A percentile compares a stretch with the other conserved stretches of the same genome.
These are phyloP conservation scores for Anneissia japonica DNA, from an alignment of 35 echinoderm and acorn worm genomes.

Conservation along the genomic window DNA sequence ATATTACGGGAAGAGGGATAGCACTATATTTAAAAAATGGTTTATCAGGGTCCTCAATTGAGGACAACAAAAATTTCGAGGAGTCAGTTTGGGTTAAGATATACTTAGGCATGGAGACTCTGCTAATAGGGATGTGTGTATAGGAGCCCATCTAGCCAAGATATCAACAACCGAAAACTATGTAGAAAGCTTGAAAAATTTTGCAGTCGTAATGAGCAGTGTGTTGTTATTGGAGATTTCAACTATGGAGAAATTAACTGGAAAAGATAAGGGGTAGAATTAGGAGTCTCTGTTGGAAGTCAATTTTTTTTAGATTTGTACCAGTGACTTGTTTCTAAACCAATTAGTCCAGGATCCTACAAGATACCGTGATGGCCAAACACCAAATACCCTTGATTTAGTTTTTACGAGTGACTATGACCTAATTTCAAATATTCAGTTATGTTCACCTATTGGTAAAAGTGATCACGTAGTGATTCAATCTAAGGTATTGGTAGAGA, in stretches of 20 bases:
- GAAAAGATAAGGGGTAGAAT: background rate
- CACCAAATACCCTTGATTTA: constrained; percentile 7
- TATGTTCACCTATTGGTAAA: background rate
- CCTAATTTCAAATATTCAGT: background rate
- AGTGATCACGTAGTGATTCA: background rate
- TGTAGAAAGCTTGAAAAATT: background rate
- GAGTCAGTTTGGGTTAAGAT: background rate
- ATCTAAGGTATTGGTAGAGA: background rate
- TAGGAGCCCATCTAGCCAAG: background rate
- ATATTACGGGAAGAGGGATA: background rate
- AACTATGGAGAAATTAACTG: background rate
- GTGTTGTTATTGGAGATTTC: background rate
- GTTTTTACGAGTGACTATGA: constrained; percentile 2
- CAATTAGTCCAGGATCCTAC: background rate
- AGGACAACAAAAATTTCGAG: background rate
- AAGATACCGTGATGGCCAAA: constrained; percentile 7
- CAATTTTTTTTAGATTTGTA: background rate
- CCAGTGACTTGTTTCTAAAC: background rate
- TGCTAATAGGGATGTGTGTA: background rate
- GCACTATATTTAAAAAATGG: background rate
- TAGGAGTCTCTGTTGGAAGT: background rate
- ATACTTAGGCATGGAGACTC: background rate
- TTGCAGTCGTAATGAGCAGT: background rate
- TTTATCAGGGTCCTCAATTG: background rate
- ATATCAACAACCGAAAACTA: background rate